Conservation (phyloP, 1,140 invertebrate species). For the Solenopsis fugax region DNA sequence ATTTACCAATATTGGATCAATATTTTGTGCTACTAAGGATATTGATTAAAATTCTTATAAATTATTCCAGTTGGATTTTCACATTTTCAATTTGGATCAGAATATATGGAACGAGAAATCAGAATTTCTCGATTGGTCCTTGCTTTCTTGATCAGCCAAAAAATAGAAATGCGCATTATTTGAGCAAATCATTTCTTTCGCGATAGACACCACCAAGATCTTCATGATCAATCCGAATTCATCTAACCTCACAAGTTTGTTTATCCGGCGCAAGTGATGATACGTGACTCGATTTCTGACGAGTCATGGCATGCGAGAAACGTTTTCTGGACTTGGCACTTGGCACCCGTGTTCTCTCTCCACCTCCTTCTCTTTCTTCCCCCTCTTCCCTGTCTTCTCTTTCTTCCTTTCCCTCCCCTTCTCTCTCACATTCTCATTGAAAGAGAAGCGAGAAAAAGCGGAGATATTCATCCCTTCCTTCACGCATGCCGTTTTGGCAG, state of each 20-base stretch:
- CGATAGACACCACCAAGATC: conserved; percentile 19
- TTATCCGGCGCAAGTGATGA: conserved; percentile 54
- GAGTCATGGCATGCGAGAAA: conserved; percentile 29
- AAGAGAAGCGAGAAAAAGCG: background rate
- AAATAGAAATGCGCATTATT: background rate
- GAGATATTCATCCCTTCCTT: conserved; percentile 45
- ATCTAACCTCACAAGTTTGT: conserved; percentile 25
- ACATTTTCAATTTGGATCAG: background rate
- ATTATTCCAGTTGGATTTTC: background rate
- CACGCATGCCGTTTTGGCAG: conserved; percentile 56
- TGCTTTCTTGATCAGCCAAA: background rate
- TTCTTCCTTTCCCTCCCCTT: conserved; percentile 10
- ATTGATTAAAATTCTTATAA: background rate
- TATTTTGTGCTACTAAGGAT: no score
- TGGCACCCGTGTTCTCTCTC: conserved; percentile 56
- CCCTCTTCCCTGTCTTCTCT: conserved; percentile 36
- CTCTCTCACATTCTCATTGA: conserved; percentile 39
- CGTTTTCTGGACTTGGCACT: conserved; percentile 55
- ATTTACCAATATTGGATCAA: no score
- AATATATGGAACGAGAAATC: background rate
- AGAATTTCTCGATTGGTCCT: background rate
- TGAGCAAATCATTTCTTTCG: conserved; percentile 28
- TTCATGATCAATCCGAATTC: conserved; percentile 56
- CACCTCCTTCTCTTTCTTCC: conserved; percentile 46
- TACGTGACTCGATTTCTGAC: conserved; percentile 55